phyloP scores from a whole-genome alignment of 2,797 vertebrate species.

The Hyperoplus lanceolatus region DNA sequence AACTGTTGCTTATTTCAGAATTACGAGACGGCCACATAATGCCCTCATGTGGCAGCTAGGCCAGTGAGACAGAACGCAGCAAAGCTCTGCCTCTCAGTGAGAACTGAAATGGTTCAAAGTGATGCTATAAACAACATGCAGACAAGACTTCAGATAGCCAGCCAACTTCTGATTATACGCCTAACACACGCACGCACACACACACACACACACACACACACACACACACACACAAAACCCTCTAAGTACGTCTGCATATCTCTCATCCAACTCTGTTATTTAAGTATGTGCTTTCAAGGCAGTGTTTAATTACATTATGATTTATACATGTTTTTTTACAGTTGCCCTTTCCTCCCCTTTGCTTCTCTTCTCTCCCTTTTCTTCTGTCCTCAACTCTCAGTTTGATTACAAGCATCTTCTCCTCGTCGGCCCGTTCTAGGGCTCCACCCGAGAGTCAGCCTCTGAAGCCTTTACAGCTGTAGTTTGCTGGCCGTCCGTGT shows the following conservation, averaged over 20 bases:
- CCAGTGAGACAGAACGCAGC: conserved; percentile 25
- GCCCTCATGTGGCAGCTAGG: conserved; percentile 16
- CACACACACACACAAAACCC: conserved; percentile 60
- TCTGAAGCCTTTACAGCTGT: conserved; percentile 20
- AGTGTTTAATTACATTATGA: conserved; percentile 58
- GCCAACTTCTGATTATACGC: conserved; percentile 73
- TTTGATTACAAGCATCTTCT: conserved; percentile 58
- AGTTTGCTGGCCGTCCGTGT: conserved; percentile 39
- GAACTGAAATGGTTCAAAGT: conserved; percentile 52
- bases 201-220: conserved; percentile 38
- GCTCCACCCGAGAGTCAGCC: conserved; percentile 70
- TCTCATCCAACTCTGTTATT: conserved; percentile 61
- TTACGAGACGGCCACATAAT: conserved; percentile 22
- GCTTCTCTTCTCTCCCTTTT: not conserved
- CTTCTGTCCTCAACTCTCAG: conserved; percentile 39
- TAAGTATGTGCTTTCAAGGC: conserved; percentile 53
- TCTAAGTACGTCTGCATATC: conserved; percentile 46
- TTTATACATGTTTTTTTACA: conserved; percentile 60
- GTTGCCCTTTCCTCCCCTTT: not conserved
- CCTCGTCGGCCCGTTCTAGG: conserved; percentile 75
- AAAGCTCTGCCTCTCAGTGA: conserved; percentile 19
- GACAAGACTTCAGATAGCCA: conserved; percentile 51
- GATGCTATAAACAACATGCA: conserved; percentile 66
- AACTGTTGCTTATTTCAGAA: conserved; percentile 43
- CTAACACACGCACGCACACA: conserved; percentile 38